These are phyloP conservation scores for Nannobrachium achirus DNA, from an alignment of 2,113 vertebrate genomes.

Conservation along the genomic window DNA sequence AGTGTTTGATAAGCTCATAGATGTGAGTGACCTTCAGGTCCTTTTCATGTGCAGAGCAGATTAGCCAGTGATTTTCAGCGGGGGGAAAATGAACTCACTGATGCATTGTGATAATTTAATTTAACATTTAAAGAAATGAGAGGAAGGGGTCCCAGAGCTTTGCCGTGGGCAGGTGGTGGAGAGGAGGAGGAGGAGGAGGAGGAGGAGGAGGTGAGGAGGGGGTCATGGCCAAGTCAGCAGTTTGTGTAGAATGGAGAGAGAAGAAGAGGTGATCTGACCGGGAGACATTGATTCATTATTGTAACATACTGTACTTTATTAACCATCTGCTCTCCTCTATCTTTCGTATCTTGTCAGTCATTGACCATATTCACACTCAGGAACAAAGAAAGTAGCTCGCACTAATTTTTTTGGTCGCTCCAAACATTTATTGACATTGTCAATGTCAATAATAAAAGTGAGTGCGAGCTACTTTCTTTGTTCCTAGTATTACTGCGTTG, in stretches of 20 bases:
- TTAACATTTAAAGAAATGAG: constrained; percentile 65
- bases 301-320: constrained; percentile 38
- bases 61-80: constrained; percentile 60
- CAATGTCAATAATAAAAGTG: no score
- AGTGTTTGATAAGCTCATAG: constrained; percentile 43
- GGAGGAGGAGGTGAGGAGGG: constrained; percentile 1
- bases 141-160: constrained; percentile 42
- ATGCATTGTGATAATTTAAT: constrained; percentile 74
- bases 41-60: constrained; percentile 64
- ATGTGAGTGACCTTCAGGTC: constrained; percentile 66
- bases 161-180: constrained; percentile 41
- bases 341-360: constrained; percentile 34
- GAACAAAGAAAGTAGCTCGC: no score
- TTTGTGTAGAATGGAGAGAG: constrained; percentile 63
- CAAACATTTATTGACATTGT: no score
- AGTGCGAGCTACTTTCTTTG: no score
- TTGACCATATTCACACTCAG: no score
- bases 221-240: constrained; percentile 64
- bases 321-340: constrained; percentile 37
- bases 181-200: background rate
- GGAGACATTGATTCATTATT: constrained; percentile 58
- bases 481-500: no score
- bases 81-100: constrained; percentile 65
- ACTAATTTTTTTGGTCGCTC: no score
- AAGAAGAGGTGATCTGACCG: constrained; percentile 62